Evolutionary conservation across 2,797 vertebrate genomes (phyloP).

Genomic region (Enteromius argenteus): DNA sequence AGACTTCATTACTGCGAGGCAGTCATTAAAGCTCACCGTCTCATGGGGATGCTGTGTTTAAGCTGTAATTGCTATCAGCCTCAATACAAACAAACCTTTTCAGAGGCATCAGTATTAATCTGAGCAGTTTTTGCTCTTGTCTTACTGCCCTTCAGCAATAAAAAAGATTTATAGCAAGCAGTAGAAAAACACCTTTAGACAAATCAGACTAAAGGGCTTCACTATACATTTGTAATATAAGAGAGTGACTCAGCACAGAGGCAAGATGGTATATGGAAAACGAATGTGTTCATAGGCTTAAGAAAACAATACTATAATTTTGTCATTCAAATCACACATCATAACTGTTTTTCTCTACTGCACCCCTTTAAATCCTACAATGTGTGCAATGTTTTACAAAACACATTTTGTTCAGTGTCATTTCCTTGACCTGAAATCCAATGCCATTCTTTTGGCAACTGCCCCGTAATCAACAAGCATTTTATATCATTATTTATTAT

Average conservation of each 20-base stretch:
- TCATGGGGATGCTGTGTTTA: slow-evolving; percentile 46
- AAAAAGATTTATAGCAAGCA: background rate
- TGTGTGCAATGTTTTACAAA: background rate
- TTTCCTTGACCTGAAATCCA: slow-evolving; percentile 3
- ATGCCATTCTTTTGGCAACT: background rate
- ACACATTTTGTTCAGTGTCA: background rate
- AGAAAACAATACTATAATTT: background rate
- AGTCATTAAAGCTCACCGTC: slow-evolving; percentile 32
- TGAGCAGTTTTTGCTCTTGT: slow-evolving; percentile 17
- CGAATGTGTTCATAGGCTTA: background rate
- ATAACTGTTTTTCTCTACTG: background rate
- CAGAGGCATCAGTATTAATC: slow-evolving; percentile 32
- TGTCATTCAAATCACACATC: background rate
- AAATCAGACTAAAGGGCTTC: background rate
- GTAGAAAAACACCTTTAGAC: background rate
- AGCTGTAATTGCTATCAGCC: slow-evolving; percentile 47
- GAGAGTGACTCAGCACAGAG: background rate
- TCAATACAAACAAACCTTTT: slow-evolving; percentile 43
- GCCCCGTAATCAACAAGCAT: background rate
- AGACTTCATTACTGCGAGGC: slow-evolving; percentile 13
- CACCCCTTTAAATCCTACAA: background rate
- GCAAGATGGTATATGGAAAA: background rate
- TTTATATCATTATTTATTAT: slow-evolving; percentile 12
- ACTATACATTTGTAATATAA: background rate
- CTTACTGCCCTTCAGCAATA: slow-evolving; percentile 4